These are phyloP conservation scores for Sialia sialis DNA, from an alignment of 2,113 vertebrate genomes.

Conservation along the genomic window DNA sequence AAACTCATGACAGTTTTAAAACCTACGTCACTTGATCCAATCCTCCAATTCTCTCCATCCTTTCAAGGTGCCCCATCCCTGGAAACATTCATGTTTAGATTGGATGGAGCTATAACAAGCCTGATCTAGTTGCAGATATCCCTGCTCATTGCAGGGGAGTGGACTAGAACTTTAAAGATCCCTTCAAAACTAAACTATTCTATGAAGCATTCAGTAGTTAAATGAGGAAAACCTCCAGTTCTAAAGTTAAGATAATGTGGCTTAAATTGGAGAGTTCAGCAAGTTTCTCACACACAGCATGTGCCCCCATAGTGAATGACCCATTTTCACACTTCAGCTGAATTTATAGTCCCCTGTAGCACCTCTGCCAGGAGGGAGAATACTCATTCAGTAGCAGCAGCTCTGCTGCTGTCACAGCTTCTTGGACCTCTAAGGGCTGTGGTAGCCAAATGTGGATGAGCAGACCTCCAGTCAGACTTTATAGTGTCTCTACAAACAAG, in stretches of 20 bases:
- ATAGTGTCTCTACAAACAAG: rapidly evolving
- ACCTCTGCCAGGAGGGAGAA: not conserved
- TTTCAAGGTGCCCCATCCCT: not conserved
- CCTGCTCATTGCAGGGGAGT: not conserved
- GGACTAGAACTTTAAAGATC: not conserved
- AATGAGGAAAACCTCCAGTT: not conserved
- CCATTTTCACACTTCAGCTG: not conserved
- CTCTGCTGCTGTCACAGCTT: not conserved
- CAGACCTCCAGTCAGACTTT: not conserved
- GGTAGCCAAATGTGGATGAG: not conserved
- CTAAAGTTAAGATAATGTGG: not conserved
- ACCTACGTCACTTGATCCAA: not conserved
- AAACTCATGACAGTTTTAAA: not conserved
- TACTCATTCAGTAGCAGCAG: not conserved
- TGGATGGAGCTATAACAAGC: not conserved
- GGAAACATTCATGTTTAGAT: not conserved
- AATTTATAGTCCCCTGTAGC: not conserved
- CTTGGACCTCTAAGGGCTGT: not conserved
- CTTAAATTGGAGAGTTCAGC: not conserved
- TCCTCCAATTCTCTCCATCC: not conserved
- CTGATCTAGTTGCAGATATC: not conserved
- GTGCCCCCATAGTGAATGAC: rapidly evolving
- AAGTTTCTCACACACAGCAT: not conserved
- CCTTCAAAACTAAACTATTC: not conserved
- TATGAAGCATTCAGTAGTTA: not conserved